phyloP scores from a whole-genome alignment of 2,113 vertebrate genomes.

The Acanthisitta chloris region DNA sequence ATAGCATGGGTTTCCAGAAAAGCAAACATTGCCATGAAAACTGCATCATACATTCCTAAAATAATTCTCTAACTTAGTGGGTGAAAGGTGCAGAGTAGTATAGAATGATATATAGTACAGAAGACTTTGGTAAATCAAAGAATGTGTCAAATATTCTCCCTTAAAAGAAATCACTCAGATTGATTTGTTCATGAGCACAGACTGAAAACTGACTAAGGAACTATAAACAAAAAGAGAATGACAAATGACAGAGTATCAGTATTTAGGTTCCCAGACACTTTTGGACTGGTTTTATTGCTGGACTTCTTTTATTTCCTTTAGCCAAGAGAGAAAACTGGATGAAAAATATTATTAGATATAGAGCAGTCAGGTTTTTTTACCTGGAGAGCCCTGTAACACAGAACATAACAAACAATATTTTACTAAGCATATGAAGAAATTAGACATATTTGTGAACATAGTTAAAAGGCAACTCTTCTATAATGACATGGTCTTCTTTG shows the following conservation, averaged over 20 bases:
- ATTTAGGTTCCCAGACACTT: not conserved
- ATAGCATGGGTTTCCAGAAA: not conserved
- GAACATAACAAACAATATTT: not conserved
- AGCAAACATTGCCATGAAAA: not conserved
- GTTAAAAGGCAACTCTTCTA: not conserved
- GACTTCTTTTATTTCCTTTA: not conserved
- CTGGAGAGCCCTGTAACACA: not conserved
- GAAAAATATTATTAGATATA: not conserved
- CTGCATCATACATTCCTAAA: not conserved
- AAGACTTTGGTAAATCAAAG: slow-evolving; percentile 12
- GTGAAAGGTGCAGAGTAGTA: not conserved
- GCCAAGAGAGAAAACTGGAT: not conserved
- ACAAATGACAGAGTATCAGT: not conserved
- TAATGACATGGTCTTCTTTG: not conserved
- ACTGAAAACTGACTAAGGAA: not conserved
- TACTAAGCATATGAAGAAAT: not conserved
- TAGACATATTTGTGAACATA: not conserved
- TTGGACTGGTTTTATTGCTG: not conserved
- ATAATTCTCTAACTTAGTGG: slow-evolving; percentile 21
- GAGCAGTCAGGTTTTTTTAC: not conserved
- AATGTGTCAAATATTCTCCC: not conserved
- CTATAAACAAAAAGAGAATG: not conserved
- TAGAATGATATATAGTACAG: not conserved
- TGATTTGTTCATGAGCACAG: slow-evolving; percentile 18
- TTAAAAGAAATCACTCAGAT: slow-evolving; percentile 49